Base-by-base conservation (phyloP, 2,797 vertebrate species). In the Schizothorax lantsangensis region DNA sequence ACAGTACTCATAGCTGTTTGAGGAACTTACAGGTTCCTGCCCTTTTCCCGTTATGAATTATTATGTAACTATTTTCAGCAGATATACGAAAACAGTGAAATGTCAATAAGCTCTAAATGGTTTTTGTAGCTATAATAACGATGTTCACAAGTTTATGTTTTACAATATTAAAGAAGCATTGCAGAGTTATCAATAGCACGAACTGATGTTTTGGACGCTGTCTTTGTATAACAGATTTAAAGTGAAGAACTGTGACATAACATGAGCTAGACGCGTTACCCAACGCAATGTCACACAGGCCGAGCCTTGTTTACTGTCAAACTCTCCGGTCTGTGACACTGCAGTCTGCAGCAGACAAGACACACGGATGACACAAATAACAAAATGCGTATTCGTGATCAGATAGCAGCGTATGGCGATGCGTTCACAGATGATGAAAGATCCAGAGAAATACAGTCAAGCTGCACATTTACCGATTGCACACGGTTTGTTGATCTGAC, bases 391-490 rank as follows among this genome's bases (percentile, higher is more conserved):
- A 38, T 79, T n/a, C 54, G 12, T 4, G 26, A 71, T 79, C 26
- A 45, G 6, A 43, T 36, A 49, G 21, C 33, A 23, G 38, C 54
- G 30, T 72, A 21, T 57, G 4, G 23, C 12, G 12, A 62, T 49
- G 36, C 19, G 36, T 69, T 7, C 8, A 21, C 52, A 6, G 2
- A 66, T 45, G 11, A 79, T 23, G 17, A 79, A 84, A 30, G 69
- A 73, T 52, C 38, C 43, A 64, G 7, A 33, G 33, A 49, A 66
- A 73, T 15, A 72, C 30, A 86, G 36, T 10, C 14, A 79, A 69
- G 21, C 45, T 33, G 38, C 36, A 64, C 59, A 87, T 81, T 90
- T 91, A 93, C 93, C 92, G 88, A 86, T 59, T 84, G 88, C 54
- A 88, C 79, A 30, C 87, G 57, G 21, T 86, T 82, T 88, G 87